Evolutionary conservation across 2,113 vertebrate genomes (phyloP), one percentile per base, ranked within the genome.

Genomic region (Colius striatus): DNA sequence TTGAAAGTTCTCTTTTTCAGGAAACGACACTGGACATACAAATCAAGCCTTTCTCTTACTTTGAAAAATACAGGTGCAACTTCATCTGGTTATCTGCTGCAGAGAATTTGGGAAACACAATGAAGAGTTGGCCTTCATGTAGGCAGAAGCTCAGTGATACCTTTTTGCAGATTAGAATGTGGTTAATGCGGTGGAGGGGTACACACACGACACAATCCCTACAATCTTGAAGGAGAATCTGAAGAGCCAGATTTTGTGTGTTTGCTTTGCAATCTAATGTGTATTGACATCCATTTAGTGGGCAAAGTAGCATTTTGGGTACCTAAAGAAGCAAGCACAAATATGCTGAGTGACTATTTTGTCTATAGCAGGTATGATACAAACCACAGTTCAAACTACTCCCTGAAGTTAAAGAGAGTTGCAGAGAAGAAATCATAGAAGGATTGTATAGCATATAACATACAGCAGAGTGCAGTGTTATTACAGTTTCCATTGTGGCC

Each of bases 381-480:
- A 85, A 92, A 82, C 21, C 26, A 62, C 18, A 74, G 61, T 41
- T 65, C 61, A 78, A 47, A 66, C 7, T 68, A 16, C 8, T 79
- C 48, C 34, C 63, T 50, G 27, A 87, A 45, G 9, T 54, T 50
- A 78, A 89, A 36, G 17, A 66, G 36, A 74, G 34, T 50, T 71
- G 29, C 9, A 32, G 38, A 63, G 55, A 74, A 66, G 17, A 80
- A 92, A 68, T 86, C 26, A 29, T 13, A 47, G n/a, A 55, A 87
- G 50, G 30, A 38, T 23, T 61, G 53, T 89, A 55, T 54, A 81
- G 36, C 80, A 26, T 76, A 21, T 54, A 92, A 32, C 70, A 90
- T 79, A 94, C 92, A 96, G 94, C 93, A 96, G 95, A 96, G 94
- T 84, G 94, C 90, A 96, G 90, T 96, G 86, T 97, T 95, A 96